These are phyloP conservation scores for Pelvicachromis taeniatus DNA, from an alignment of 2,113 vertebrate genomes.

Conservation along the genomic window DNA sequence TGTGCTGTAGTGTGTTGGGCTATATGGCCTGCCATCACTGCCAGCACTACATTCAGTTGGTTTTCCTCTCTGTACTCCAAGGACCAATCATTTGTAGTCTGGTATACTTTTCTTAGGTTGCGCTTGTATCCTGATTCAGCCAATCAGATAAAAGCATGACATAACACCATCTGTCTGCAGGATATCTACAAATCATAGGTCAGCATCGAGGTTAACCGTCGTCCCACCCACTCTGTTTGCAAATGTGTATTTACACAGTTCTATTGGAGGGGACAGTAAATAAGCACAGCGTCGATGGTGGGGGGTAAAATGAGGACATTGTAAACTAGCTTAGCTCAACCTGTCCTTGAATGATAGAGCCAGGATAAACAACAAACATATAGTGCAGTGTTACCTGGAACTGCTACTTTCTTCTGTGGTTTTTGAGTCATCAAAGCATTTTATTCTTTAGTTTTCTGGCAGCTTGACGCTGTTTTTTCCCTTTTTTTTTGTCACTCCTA, in stretches of 20 bases:
- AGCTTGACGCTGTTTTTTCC: not conserved
- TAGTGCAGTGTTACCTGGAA: not conserved
- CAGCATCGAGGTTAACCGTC: not conserved
- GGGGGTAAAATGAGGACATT: not conserved
- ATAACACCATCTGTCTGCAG: not conserved
- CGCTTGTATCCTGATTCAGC: not conserved
- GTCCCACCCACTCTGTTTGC: not conserved
- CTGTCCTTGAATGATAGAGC: not conserved
- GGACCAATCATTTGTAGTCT: not conserved
- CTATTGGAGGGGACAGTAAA: not conserved
- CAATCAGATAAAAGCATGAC: not conserved
- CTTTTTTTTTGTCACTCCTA: not conserved
- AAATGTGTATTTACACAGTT: not conserved
- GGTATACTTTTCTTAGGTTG: too few species aligned
- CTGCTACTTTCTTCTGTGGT: not conserved
- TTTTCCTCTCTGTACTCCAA: accelerated
- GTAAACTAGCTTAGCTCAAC: not conserved
- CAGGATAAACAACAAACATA: not conserved
- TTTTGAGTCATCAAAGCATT: not conserved
- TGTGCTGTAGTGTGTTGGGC: not conserved
- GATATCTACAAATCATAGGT: not conserved
- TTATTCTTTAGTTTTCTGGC: too few species aligned
- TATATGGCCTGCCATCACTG: not conserved
- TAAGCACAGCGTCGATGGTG: not conserved
- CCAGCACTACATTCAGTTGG: not conserved